Conservation (phyloP, 2,797 vertebrate genomes). For the Setipinna tenuifilis region DNA sequence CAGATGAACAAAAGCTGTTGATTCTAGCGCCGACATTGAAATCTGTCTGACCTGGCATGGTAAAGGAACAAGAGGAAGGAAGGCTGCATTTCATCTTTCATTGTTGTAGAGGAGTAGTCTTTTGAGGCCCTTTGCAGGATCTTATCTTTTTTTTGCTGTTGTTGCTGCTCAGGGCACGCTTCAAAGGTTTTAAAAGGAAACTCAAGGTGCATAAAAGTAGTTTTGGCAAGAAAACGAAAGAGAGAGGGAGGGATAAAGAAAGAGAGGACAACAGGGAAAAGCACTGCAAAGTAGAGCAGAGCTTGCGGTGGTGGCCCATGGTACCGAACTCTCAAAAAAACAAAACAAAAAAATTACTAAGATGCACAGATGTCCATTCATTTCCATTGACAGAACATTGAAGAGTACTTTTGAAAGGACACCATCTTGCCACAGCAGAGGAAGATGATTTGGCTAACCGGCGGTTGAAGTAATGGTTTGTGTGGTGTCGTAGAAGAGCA, state of each 20-base stretch:
- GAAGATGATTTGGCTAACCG: constrained; percentile 3
- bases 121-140: background rate
- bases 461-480: constrained; percentile 1
- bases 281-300: background rate
- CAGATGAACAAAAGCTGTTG: constrained; percentile 10
- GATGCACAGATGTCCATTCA: background rate
- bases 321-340: background rate
- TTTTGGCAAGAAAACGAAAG: background rate
- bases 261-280: background rate
- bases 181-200: constrained; percentile 39
- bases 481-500: constrained; percentile 11
- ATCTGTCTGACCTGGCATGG: background rate
- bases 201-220: constrained; percentile 24
- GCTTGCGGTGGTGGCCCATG: background rate
- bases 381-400: background rate
- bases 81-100: background rate
- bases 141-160: background rate
- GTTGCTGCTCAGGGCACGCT: constrained; percentile 23
- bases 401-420: background rate
- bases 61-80: background rate
- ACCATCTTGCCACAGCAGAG: background rate
- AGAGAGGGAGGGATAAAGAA: background rate
- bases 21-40: background rate
- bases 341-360: background rate
- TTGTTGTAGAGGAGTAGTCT: background rate